Base-by-base conservation (phyloP, 2,113 vertebrate species). In the Litocranius walleri region DNA sequence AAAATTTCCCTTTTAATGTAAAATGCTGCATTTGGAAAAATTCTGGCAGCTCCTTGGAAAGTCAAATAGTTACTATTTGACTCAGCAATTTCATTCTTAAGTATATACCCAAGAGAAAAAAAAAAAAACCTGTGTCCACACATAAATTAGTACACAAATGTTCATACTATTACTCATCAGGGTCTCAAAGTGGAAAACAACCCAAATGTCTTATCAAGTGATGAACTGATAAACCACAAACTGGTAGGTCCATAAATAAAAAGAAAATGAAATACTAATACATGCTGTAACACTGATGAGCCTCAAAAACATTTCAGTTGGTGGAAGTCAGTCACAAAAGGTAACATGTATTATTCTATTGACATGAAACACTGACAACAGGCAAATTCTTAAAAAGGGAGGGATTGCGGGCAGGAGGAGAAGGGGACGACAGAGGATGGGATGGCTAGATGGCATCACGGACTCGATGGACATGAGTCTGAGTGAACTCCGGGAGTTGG, bases 301-400 rank as follows among this genome's bases (percentile, higher is more conserved):
- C 16, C 30, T 83, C 90, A 29, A 89, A 93, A 95, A 81, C 13
- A 95, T 56, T 57, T 86, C 13, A 17, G 50, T 62, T 56, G 86
- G 13, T 95, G 5, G 91, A 93, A 62, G 29, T 11, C 54, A 40
- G 30, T 91, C 29, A 81, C 30, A 64, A 82, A 89, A 92, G 33
- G 45, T 1, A 48, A 90, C n/a, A 40, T 43, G 48, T 82, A 95
- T 83, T 80, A 93, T 81, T 84, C 74, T 71, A 84, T 27, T 78
- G n/a, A 52, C 16, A 88, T 45, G 64, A 86, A 95, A 91, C 57
- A 48, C 62, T 40, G 85, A 94, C 30, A 92, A 92, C n/a, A 96
- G 30, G 19, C 74, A 71, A 94, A 71, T 61, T 11, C 50, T 92
- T 91, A 43, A 16, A 62, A 15, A 64, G 61, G 61, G 61, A 64